phyloP scores from a whole-genome alignment of 2,797 vertebrate genomes.

The Darevskia nairensis region DNA sequence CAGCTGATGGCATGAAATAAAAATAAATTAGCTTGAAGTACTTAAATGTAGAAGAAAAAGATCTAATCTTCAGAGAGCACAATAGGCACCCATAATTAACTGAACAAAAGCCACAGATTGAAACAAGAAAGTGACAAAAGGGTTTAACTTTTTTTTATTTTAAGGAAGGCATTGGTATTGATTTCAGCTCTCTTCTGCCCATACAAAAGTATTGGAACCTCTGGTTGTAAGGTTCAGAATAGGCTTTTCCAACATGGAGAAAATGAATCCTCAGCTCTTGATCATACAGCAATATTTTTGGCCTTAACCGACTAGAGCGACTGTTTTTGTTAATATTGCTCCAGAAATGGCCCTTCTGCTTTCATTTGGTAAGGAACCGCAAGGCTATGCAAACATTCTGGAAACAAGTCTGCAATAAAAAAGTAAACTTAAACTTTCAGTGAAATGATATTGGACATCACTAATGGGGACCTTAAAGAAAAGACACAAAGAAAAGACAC shows the following conservation, averaged over 20 bases:
- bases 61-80: conserved; percentile 39
- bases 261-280: neutral
- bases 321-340: too few relatives aligned
- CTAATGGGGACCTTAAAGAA: neutral
- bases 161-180: neutral
- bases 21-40: conserved; percentile 57
- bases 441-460: neutral
- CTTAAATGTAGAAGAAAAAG: conserved; percentile 28
- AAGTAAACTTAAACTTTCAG: neutral
- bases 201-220: neutral
- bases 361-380: neutral
- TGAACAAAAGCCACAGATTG: conserved; percentile 37
- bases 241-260: neutral
- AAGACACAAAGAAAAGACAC: neutral
- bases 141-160: neutral
- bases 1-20: conserved; percentile 50
- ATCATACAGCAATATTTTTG: neutral
- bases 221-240: neutral
- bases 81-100: conserved; percentile 45
- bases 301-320: neutral
- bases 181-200: conserved; percentile 1
- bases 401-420: neutral
- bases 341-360: neutral
- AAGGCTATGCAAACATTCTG: neutral
- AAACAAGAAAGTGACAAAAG: conserved; percentile 9